Base-by-base conservation (phyloP, 1,140 invertebrate genomes). In the Venturia canescens region DNA sequence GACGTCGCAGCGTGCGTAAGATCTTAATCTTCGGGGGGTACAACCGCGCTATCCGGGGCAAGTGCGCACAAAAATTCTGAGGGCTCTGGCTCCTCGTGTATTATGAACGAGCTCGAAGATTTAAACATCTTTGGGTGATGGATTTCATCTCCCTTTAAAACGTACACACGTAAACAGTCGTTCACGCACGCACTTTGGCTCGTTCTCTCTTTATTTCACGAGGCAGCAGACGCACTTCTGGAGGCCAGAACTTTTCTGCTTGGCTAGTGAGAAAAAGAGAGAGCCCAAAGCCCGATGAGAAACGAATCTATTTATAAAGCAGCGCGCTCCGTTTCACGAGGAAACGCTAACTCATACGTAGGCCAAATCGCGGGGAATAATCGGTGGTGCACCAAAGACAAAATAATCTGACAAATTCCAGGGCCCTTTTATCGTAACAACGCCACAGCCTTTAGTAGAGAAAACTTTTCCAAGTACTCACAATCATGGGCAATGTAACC, bases 261-360 rank as follows among this genome's bases (percentile, higher is more conserved):
- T 80, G 60, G 60, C 60, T 13, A 63, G 60, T 50, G 60, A 38
- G 21, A 38, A 26, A 67, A 57, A 63, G 27, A 57, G 48, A 31
- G 71, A 38, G 44, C 70, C 57, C 66, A 77, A 66, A 57, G 67
- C 48, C 63, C 78, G 76, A 79, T 82, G 78, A 80, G 77, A 80
- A 79, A 82, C 48, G 44, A 70, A 71, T 82, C 81, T 82, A 82
- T 82, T 82, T 80, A 77, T 82, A 82, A 74, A 38, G 18, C 21
- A 13, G 26, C 31, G 78, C 27, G 48, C 27, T 66, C 63, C n/a
- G 44, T 70, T 27, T n/a, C 50, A 71, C 53, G 29, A n/a, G 50
- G 16, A 53, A 53, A 53, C 48, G 15, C 48, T 34, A 34, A 3
- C 38, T 44, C 38, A 13, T 5, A 53, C 50, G 7, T n/a, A n/a